Conservation (phyloP, 2,113 vertebrate species). For the Alexandromys fortis region DNA sequence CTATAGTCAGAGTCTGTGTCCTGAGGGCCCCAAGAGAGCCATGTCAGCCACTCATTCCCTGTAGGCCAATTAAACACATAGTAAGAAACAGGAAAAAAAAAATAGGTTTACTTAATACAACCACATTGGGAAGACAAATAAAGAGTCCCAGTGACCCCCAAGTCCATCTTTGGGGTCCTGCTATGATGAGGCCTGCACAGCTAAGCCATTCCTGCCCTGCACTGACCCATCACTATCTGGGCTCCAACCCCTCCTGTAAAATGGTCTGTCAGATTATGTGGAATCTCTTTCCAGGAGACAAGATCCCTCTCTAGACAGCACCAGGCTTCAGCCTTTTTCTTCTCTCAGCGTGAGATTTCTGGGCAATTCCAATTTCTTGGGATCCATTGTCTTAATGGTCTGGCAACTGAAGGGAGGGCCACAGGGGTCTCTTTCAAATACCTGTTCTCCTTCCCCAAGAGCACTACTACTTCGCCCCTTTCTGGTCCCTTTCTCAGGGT, state of each 20-base stretch:
- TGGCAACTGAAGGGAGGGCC: no score
- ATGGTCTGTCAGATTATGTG: neutral
- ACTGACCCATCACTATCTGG: neutral
- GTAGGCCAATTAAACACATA: neutral
- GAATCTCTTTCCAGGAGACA: neutral
- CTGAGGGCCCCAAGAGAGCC: neutral
- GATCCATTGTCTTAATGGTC: neutral
- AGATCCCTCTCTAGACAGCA: neutral
- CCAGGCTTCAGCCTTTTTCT: neutral
- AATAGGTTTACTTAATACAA: neutral
- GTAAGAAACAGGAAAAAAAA: neutral
- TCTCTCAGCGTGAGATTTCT: neutral
- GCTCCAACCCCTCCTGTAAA: neutral
- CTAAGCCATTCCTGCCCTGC: no score
- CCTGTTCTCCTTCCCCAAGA: no score
- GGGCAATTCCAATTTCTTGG: neutral
- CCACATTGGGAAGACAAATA: neutral
- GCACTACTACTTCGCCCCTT: fast-evolving
- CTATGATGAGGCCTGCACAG: neutral
- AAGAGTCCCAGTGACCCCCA: neutral
- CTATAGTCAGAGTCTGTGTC: neutral
- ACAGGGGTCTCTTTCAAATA: no score
- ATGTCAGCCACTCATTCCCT: neutral
- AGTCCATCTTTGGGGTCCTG: neutral
- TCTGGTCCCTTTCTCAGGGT: neutral